phyloP scores from a whole-genome alignment of 2,797 vertebrate species.

The Mormyrops boulengeri region DNA sequence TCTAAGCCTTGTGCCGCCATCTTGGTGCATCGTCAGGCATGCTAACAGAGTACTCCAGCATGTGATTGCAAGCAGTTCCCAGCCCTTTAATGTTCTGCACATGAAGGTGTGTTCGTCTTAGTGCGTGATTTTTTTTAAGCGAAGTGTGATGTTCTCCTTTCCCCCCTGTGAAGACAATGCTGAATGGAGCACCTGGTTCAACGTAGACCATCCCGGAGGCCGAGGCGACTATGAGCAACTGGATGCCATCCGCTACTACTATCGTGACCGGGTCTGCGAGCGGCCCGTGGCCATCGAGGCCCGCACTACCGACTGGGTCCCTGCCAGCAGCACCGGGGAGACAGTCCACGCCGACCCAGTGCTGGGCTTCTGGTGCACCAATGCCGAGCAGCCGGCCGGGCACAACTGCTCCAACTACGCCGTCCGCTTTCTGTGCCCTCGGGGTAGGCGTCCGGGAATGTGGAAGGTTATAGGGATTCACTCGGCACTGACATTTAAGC shows the following conservation, averaged over 20 bases:
- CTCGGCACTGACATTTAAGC: neutral
- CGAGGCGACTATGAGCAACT: conserved; percentile 79
- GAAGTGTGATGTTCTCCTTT: neutral
- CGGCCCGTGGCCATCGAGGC: conserved; percentile 69
- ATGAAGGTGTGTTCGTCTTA: neutral
- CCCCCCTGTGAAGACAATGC: conserved; percentile 53
- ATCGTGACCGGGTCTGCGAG: conserved; percentile 67
- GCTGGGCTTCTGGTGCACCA: conserved; percentile 84
- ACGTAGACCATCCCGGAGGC: conserved; percentile 82
- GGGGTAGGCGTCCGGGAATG: conserved; percentile 48
- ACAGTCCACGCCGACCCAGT: conserved; percentile 65
- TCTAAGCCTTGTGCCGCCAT: neutral
- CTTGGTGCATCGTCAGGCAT: neutral
- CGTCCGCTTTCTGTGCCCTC: conserved; percentile 76
- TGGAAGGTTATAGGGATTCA: neutral
- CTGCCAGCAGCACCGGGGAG: conserved; percentile 70
- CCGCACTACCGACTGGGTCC: conserved; percentile 76
- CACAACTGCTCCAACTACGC: conserved; percentile 84
- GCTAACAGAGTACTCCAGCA: neutral
- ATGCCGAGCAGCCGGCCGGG: conserved; percentile 70
- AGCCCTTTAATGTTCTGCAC: neutral
- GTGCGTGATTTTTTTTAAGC: neutral
- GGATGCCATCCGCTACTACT: conserved; percentile 82
- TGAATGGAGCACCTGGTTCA: conserved; percentile 86
- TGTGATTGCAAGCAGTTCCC: neutral